Evolutionary conservation across 2,888 invertebrate genomes (phyloP).

Genomic region (Hirtodrosophila cameraria): DNA sequence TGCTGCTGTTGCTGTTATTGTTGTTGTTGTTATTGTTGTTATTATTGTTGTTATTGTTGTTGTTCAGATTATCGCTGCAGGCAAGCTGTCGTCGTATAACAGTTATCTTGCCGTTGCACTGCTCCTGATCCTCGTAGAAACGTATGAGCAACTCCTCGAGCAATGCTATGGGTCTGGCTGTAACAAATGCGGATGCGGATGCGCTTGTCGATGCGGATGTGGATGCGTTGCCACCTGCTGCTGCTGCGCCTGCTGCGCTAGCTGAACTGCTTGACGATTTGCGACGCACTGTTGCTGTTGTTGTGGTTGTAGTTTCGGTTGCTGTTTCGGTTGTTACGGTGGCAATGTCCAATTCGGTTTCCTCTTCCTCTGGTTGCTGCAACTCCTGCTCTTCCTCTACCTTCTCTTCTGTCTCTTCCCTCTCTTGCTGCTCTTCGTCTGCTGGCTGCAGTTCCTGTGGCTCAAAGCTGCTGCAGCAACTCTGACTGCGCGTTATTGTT

Average conservation of each 20-base stretch:
- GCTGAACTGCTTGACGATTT: constrained; percentile 74
- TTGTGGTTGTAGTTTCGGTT: constrained; percentile 37
- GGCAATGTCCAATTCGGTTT: constrained; percentile 8
- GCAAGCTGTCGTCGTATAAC: constrained; percentile 71
- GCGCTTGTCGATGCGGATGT: constrained; percentile 41
- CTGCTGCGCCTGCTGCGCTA: constrained; percentile 34
- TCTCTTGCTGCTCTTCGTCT: constrained; percentile 25
- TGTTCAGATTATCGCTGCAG: constrained; percentile 47
- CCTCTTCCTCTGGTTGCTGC: constrained; percentile 14
- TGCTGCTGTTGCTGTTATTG: constrained; percentile 50
- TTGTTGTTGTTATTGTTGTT: constrained; percentile 33
- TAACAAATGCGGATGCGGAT: constrained; percentile 21
- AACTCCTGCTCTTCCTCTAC: constrained; percentile 1
- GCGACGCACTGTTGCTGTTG: constrained; percentile 67
- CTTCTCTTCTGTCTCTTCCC: constrained; percentile 7
- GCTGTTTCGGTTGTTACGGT: constrained; percentile 10
- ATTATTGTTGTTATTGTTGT: constrained; percentile 21
- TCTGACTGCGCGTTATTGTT: constrained; percentile 12
- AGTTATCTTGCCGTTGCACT: constrained; percentile 74
- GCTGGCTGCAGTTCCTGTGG: constrained; percentile 38
- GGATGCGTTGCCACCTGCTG: constrained; percentile 21
- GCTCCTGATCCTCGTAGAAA: constrained; percentile 84
- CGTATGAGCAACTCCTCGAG: constrained; percentile 83
- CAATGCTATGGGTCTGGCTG: constrained; percentile 68
- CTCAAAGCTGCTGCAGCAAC: constrained; percentile 26